Evolutionary conservation across 2,797 vertebrate species (phyloP), one percentile per base, ranked within the genome.

Genomic region (Paramormyrops hopkinsi): DNA sequence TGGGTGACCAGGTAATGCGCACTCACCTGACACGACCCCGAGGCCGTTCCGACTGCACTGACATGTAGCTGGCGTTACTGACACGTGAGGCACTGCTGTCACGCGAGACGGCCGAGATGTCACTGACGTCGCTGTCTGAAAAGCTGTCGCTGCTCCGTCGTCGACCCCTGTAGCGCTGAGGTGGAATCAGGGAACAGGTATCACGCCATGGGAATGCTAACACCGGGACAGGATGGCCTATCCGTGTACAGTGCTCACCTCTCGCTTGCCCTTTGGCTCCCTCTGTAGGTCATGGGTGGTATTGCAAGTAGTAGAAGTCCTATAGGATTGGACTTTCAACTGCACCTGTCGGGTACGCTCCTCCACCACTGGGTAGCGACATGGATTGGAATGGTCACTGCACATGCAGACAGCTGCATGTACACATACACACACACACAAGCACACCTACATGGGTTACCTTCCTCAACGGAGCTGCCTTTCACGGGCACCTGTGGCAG

Each of bases 1-100:
- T 53, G 84, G 89, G 48, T 2, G 2, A 19, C 33, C 62, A 7
- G 9, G 48, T 5, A 44, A 33, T 17, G 62, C 33, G 4, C 54
- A 51, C 89, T 95, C 94, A 99, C 98, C 98, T 98, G 95, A 98
- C 96, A 93, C 97, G 97, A 94, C 97, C 97, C 90, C 97, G 93
- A 90, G 97, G 98, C 94, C 96, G 97, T 94, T 99, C 99, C 92
- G 98, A 99, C 93, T 99, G 99, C 95, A 99, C 98, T 93, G 98
- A 99, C 97, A 99, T 98, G 97, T 99, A 99, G 97, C 98, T 99
- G 97, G 98, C 99, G 97, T 98, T 99, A 97, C 98, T 99, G 96
- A 99, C 97, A 95, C 97, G 98, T 93, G 98, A 99, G 98, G 98
- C 98, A 97, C 98, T 99, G 97, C 99, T 99, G 98, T 98, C 98